Percentiles rank a stretch among this genome's conserved stretches.
Conservation (phyloP, 1,140 invertebrate species). For the Mercenaria mercenaria region DNA sequence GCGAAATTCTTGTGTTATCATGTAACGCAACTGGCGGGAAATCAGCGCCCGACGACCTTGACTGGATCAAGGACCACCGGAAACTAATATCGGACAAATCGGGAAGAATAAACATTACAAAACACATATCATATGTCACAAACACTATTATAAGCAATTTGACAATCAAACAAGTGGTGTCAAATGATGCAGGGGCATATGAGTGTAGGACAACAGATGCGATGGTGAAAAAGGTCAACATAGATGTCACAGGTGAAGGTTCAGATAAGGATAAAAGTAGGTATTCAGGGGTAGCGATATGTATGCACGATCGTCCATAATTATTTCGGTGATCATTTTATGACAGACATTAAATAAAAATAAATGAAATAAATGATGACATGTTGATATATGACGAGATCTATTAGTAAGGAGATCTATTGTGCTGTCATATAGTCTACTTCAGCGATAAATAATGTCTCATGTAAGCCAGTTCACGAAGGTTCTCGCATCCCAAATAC, state of each 20-base stretch:
- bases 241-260: slow-evolving; percentile 41
- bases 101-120: slow-evolving; percentile 49
- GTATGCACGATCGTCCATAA: neutral
- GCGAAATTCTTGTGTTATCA: slow-evolving; percentile 17
- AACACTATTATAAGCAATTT: slow-evolving; percentile 54
- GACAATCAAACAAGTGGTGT: slow-evolving; percentile 47
- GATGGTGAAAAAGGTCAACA: slow-evolving; percentile 25
- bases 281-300: slow-evolving; percentile 47
- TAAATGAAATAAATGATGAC: too few relatives aligned
- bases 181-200: slow-evolving; percentile 38
- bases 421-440: too few relatives aligned
- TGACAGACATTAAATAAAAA: neutral
- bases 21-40: slow-evolving; percentile 61
- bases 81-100: slow-evolving; percentile 56
- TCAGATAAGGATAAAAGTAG: slow-evolving; percentile 41
- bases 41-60: slow-evolving; percentile 49
- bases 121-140: slow-evolving; percentile 63
- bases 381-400: too few relatives aligned
- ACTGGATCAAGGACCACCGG: slow-evolving; percentile 50
- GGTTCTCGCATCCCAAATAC: neutral
- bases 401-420: too few relatives aligned
- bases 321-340: neutral
- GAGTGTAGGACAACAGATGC: slow-evolving; percentile 42
- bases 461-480: neutral
- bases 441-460: too few relatives aligned